Evolutionary conservation across 2,888 invertebrate genomes (phyloP).

Genomic region (Cryptocephalus primarius): DNA sequence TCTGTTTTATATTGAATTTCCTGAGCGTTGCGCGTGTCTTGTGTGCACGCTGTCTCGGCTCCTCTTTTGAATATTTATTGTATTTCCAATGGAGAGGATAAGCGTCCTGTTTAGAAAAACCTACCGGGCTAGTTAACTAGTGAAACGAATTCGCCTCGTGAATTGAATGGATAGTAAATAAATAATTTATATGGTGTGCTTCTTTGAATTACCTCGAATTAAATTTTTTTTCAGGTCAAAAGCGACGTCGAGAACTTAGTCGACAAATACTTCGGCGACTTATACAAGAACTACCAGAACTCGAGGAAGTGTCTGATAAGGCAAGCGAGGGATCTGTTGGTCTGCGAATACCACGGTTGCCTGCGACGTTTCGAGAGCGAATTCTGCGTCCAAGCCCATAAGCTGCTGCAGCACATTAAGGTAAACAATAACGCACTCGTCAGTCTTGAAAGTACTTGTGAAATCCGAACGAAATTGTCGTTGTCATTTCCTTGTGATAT

Average conservation of each 20-base stretch:
- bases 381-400: conserved; percentile 50
- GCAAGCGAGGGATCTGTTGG: conserved; percentile 57
- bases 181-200: too few relatives aligned
- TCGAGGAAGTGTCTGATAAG: conserved; percentile 50
- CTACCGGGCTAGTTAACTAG: neutral
- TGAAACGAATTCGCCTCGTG: too few relatives aligned
- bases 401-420: conserved; percentile 45
- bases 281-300: conserved; percentile 50
- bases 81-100: conserved; percentile 3
- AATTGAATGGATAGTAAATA: too few relatives aligned
- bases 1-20: conserved; percentile 2
- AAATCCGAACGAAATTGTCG: too few relatives aligned
- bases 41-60: neutral
- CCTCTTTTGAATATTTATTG: conserved; percentile 4
- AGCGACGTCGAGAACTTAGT: conserved; percentile 41
- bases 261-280: conserved; percentile 50
- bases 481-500: too few relatives aligned
- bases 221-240: conserved; percentile 32
- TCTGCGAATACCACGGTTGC: conserved; percentile 54
- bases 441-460: too few relatives aligned
- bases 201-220: neutral
- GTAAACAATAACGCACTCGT: conserved; percentile 18
- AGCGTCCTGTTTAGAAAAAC: neutral
- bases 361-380: conserved; percentile 50
- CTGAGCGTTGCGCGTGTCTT: conserved; percentile 1